A percentile compares a stretch with the other conserved stretches of the same genome.
Conservation (phyloP, 2,113 vertebrate species). For the Vicugna pacos region DNA sequence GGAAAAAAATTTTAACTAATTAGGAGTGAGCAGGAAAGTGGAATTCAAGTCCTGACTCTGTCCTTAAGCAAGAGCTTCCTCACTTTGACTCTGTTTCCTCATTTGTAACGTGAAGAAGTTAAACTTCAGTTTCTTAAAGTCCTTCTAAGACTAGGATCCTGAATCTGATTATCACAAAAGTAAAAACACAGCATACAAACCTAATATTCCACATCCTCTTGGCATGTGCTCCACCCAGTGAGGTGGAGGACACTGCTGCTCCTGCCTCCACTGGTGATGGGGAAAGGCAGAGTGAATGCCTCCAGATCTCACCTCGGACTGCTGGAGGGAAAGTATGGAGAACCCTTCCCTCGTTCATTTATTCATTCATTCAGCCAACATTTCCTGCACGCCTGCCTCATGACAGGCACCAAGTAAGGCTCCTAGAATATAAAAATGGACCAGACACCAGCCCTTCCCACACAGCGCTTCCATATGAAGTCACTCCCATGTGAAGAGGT, state of each 20-base stretch:
- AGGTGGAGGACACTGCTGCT: not conserved
- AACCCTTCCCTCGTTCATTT: not conserved
- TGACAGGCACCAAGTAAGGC: not conserved
- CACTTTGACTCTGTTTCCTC: not conserved
- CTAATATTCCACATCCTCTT: not conserved
- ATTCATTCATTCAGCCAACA: not conserved
- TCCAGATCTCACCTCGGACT: not conserved
- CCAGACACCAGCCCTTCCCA: not conserved
- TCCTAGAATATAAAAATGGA: not conserved
- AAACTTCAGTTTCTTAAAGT: not conserved
- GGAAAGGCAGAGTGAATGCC: not conserved
- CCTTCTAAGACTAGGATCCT: not conserved
- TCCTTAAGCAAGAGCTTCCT: not conserved
- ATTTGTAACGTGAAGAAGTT: constrained; percentile 11
- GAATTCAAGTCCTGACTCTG: not conserved
- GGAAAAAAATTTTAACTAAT: too few relatives aligned
- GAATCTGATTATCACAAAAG: not conserved
- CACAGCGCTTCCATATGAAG: not conserved
- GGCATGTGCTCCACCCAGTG: accelerated
- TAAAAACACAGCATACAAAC: not conserved
- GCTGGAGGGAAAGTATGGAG: not conserved
- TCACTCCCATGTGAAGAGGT: not conserved
- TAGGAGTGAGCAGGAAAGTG: not conserved
- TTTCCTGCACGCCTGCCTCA: not conserved
- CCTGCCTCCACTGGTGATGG: not conserved